Percentiles rank a stretch among this genome's conserved stretches.
phyloP scores from a whole-genome alignment of 64 coral and sea anemone species.

The Pocillopora verrucosa region DNA sequence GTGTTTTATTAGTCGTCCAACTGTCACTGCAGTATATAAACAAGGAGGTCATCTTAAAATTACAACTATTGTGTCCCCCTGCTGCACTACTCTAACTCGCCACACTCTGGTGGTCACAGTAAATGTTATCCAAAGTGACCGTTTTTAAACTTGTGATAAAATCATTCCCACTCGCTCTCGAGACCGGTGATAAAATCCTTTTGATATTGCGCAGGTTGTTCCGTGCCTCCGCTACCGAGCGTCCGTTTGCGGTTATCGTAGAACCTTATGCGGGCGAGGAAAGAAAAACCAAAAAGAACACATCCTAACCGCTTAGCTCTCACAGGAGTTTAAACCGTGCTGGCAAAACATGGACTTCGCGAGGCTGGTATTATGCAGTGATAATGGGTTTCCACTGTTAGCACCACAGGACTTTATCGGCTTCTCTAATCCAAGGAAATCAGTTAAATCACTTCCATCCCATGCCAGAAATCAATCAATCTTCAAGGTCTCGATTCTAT shows the following conservation, averaged over 20 bases:
- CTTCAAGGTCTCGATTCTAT: background rate
- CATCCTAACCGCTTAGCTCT: slow-evolving; percentile 40
- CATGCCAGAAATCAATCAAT: slow-evolving; percentile 58
- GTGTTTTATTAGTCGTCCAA: slow-evolving; percentile 73
- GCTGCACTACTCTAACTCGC: slow-evolving; percentile 30
- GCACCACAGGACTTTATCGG: slow-evolving; percentile 80
- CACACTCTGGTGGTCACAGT: slow-evolving; percentile 60
- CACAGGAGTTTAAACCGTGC: slow-evolving; percentile 42
- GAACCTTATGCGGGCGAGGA: slow-evolving; percentile 14
- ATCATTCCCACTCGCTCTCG: background rate
- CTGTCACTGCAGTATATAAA: slow-evolving; percentile 97
- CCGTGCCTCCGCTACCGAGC: background rate
- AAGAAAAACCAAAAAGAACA: slow-evolving; percentile 32
- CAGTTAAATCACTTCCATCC: slow-evolving; percentile 58
- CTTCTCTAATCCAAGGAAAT: slow-evolving; percentile 97
- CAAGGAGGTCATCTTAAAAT: slow-evolving; percentile 94
- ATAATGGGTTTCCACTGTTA: slow-evolving; percentile 40
- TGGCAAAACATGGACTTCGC: slow-evolving; percentile 38
- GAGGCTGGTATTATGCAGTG: slow-evolving; percentile 31
- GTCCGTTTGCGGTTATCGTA: slow-evolving; percentile 21
- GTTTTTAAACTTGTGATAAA: background rate
- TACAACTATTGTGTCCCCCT: slow-evolving; percentile 83
- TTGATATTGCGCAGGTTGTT: slow-evolving; percentile 32
- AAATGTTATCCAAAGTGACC: slow-evolving; percentile 8
- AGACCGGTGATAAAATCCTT: background rate